These are phyloP conservation scores for Erebia epiphron DNA, from an alignment of 2,888 invertebrate species.

Conservation along the genomic window DNA sequence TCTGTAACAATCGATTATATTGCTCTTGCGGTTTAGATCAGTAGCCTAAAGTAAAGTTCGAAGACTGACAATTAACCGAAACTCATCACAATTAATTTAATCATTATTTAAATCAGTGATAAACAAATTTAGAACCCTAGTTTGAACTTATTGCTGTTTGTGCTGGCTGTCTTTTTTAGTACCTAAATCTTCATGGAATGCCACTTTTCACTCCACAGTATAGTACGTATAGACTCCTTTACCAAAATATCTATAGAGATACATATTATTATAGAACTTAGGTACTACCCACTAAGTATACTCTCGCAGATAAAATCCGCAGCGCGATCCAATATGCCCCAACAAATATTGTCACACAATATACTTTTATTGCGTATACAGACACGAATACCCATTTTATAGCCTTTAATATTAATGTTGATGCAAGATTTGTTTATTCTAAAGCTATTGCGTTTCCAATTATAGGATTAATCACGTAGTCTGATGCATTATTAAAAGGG, in stretches of 20 bases:
- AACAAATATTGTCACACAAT: slow-evolving; percentile 27
- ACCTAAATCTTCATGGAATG: no score
- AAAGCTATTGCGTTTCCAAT: slow-evolving; percentile 32
- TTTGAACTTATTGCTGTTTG: no score
- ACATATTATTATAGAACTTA: neutral
- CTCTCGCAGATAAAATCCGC: slow-evolving; percentile 2
- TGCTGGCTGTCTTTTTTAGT: no score
- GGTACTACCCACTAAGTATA: neutral
- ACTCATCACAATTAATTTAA: no score
- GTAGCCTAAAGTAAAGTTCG: neutral
- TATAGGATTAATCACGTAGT: slow-evolving; percentile 32
- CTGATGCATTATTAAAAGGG: slow-evolving; percentile 28
- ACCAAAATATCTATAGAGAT: no score
- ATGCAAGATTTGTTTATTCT: slow-evolving; percentile 32
- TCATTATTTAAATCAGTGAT: no score
- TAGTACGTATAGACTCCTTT: no score
- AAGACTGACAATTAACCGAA: neutral
- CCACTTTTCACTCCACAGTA: no score
- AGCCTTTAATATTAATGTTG: slow-evolving; percentile 25
- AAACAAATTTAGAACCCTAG: no score
- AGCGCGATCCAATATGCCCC: slow-evolving; percentile 9
- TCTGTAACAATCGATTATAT: slow-evolving; percentile 21
- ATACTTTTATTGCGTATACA: slow-evolving; percentile 17
- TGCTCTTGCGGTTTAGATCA: slow-evolving; percentile 9
- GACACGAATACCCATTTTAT: slow-evolving; percentile 16